Evolutionary conservation across 35 echinoderm and acorn worm species (phyloP).

Genomic region (Heliocidaris erythrogramma): DNA sequence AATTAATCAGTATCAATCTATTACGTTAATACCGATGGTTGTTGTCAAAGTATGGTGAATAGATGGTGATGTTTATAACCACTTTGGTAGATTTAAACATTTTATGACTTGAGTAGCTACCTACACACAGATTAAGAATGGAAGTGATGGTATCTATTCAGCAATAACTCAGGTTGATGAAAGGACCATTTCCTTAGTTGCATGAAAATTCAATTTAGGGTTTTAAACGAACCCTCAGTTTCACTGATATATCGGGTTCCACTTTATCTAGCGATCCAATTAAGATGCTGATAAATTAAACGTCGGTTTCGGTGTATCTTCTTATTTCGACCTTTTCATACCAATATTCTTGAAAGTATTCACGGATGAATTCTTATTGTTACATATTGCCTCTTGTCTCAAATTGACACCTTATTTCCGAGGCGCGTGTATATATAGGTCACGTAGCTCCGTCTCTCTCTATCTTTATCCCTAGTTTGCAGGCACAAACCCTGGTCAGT

Average conservation of each 20-base stretch:
- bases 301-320: neutral
- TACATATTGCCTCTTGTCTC: neutral
- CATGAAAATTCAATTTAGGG: neutral
- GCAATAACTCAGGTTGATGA: neutral
- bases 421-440: neutral
- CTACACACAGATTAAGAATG: neutral
- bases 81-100: neutral
- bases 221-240: neutral
- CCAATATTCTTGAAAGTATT: neutral
- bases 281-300: neutral
- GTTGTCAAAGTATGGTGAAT: too few relatives aligned
- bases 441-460: neutral
- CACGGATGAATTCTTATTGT: neutral
- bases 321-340: neutral
- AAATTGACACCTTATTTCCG: neutral
- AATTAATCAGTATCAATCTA: too few relatives aligned
- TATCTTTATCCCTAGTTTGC: neutral
- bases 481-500: too few relatives aligned
- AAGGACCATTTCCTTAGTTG: neutral
- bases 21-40: too few relatives aligned
- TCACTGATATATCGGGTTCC: neutral
- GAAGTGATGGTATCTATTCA: neutral
- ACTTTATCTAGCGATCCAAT: neutral
- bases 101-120: neutral
- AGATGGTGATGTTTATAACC: neutral